Conservation (phyloP, 2,797 vertebrate species). For the Acanthurus leucopareius region DNA sequence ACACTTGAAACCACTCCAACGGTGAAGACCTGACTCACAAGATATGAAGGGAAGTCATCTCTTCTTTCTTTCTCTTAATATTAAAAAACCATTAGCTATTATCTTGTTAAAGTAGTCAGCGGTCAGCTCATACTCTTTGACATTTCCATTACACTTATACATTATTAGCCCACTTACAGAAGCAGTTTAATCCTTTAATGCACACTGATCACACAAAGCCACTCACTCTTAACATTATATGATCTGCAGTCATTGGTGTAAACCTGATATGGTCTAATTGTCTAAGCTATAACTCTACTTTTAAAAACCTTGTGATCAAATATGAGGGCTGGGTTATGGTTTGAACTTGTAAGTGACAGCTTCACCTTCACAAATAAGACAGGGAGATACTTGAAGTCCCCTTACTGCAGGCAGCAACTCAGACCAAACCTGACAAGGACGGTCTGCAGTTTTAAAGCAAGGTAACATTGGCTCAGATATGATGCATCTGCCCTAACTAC, state of each 20-base stretch:
- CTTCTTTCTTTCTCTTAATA: slow-evolving; percentile 20
- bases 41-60: slow-evolving; percentile 7
- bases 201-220: background rate
- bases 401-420: background rate
- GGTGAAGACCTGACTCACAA: slow-evolving; percentile 44
- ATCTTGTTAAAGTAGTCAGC: slow-evolving; percentile 7
- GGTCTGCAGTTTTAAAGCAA: background rate
- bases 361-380: slow-evolving; percentile 5
- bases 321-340: background rate
- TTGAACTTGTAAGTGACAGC: background rate
- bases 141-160: slow-evolving; percentile 14
- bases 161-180: background rate
- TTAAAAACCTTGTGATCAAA: background rate
- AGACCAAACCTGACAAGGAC: background rate
- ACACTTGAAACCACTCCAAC: slow-evolving; percentile 56
- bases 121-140: slow-evolving; percentile 4
- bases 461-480: background rate
- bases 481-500: no score
- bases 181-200: background rate
- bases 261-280: background rate
- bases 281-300: background rate
- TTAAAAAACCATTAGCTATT: slow-evolving; percentile 22
- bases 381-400: background rate
- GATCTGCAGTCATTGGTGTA: background rate
- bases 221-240: background rate